A percentile compares a stretch with the other conserved stretches of the same genome.
Evolutionary conservation across 2,888 invertebrate genomes (phyloP).

Genomic region (Phragmatobia fuliginosa): DNA sequence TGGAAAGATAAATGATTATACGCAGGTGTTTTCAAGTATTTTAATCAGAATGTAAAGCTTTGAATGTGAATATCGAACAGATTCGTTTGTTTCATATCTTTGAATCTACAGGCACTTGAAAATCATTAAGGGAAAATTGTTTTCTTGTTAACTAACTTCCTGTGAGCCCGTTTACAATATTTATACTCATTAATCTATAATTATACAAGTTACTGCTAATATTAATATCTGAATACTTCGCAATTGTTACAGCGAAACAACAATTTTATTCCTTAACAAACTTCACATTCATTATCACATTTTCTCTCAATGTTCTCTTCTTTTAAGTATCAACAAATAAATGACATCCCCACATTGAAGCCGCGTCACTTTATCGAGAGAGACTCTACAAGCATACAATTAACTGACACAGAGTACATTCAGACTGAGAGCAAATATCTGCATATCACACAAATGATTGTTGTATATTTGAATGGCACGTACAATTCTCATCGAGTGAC

Average conservation of each 20-base stretch:
- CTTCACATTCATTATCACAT: neutral
- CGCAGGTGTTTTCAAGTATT: conserved; percentile 66
- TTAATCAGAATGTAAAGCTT: conserved; percentile 56
- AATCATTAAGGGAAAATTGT: neutral
- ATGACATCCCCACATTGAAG: neutral
- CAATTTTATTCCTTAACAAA: neutral
- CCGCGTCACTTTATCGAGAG: neutral
- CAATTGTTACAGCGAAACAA: neutral
- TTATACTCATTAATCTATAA: neutral
- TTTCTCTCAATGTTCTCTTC: neutral
- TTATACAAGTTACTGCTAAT: neutral
- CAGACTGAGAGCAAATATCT: neutral
- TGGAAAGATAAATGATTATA: conserved; percentile 63
- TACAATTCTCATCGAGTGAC: neutral
- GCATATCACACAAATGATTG: neutral
- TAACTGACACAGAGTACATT: neutral
- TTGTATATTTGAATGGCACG: neutral
- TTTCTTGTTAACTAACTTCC: neutral
- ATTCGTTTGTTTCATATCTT: conserved; percentile 20
- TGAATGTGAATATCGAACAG: neutral
- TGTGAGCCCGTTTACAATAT: neutral
- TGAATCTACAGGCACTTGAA: neutral
- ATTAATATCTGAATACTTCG: neutral
- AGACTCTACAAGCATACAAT: neutral
- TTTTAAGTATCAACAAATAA: neutral